Base-by-base conservation (phyloP, 30 jellyfish, hydroid and myxozoan genomes). In the Pseudorhiza aurosa region DNA sequence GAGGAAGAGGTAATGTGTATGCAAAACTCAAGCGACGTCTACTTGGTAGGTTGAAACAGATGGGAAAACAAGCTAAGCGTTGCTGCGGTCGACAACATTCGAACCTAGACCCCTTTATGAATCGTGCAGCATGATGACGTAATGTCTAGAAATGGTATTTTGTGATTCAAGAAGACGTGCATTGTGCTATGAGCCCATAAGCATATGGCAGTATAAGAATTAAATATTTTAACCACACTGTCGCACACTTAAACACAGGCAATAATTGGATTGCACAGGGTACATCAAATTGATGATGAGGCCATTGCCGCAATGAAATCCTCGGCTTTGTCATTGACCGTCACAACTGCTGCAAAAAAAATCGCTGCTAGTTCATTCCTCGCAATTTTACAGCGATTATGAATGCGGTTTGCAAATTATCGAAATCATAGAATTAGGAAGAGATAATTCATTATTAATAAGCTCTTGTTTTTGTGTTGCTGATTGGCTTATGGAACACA, bases 371-470 rank as follows among this genome's bases (percentile, higher is more conserved):
- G n/a, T n/a, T 19, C 8, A 53, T 22, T 53, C 37, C 35, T 19
- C 22, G 67, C 4, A 53, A 10, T 53, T 53, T 22, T 36, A 39
- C 7, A 7, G 50, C 50, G 12, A 39, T 19, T 53, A 2, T 36
- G 24, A n/a, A 18, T 53, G 67, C 36, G 67, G 67, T 19, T 53
- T 17, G 5, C 22, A 33, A 53, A 19, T 5, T 53, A 33, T 53
- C 67, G 67, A 53, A 6, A 6, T 53, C 67, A 53, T 53, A n/a
- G 67, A 53, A 53, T 53, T 53, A 53, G 1, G 36, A 37, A 33
- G 19, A 6, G 67, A 3, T 1, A 37, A 53, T 53, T 17, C 67
- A 10, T 53, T 2, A 53, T 10, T 53, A 1, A 53, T 53, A 1
- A 53, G 1, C 19, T 53, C 67, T 53, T 53, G 36, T 53, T 53